Percentiles rank a stretch among this genome's conserved stretches.
phyloP scores from a whole-genome alignment of 2,113 vertebrate genomes.

The Brachyhypopomus occidentalis region DNA sequence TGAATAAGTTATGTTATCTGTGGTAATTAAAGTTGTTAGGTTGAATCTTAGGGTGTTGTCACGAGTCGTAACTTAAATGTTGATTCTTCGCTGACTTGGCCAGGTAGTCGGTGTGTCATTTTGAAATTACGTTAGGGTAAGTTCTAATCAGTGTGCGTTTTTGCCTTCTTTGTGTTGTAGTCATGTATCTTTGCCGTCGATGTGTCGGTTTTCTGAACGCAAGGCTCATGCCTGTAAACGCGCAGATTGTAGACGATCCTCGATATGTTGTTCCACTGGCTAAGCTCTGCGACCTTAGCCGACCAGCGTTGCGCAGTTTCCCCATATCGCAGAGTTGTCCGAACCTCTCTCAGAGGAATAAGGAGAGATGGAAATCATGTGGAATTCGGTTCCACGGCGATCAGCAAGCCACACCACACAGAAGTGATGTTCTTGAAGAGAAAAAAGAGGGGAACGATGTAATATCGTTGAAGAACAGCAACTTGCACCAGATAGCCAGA shows the following conservation, averaged over 20 bases:
- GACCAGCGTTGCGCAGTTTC: too few species aligned
- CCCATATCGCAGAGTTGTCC: not conserved
- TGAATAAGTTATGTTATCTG: too few species aligned
- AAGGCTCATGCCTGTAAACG: constrained; percentile 36
- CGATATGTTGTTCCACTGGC: too few species aligned
- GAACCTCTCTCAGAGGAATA: not conserved
- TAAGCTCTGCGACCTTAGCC: too few species aligned
- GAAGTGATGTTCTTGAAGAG: not conserved
- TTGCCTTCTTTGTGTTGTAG: not conserved
- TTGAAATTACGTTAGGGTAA: too few species aligned
- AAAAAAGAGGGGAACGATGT: not conserved
- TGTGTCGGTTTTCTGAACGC: constrained; percentile 53
- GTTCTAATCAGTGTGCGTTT: too few species aligned
- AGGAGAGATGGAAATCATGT: not conserved
- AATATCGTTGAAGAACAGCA: not conserved
- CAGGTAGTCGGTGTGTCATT: too few species aligned
- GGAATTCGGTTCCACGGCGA: not conserved
- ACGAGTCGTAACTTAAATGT: too few species aligned
- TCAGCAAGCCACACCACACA: constrained; percentile 2
- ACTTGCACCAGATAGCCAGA: not conserved
- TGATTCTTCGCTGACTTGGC: too few species aligned
- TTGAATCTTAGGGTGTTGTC: too few species aligned
- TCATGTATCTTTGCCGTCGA: constrained; percentile 60
- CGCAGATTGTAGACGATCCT: not conserved
- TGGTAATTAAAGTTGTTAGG: too few species aligned